Percentiles rank a stretch among this genome's conserved stretches.
Conservation (phyloP, 2,797 vertebrate species). For the Tangara arthus region DNA sequence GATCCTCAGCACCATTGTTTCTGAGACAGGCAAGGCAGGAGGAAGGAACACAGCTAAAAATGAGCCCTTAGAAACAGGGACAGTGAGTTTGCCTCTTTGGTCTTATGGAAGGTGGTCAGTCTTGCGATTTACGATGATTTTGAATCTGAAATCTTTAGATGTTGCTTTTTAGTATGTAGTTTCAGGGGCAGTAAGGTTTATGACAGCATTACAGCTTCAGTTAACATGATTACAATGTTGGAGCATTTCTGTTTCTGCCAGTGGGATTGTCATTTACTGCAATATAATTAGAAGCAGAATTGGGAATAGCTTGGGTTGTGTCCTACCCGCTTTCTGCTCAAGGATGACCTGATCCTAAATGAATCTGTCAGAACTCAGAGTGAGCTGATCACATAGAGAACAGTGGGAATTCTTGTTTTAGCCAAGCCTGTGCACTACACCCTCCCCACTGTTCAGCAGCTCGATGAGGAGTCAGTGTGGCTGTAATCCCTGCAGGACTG, state of each 20-base stretch:
- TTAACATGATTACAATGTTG: background rate
- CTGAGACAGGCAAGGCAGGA: background rate
- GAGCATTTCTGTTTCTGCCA: background rate
- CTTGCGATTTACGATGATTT: background rate
- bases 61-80: background rate
- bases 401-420: background rate
- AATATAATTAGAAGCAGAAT: background rate
- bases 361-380: background rate
- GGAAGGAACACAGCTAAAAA: background rate
- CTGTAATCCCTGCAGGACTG: background rate
- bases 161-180: background rate
- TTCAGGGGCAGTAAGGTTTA: background rate
- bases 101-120: background rate
- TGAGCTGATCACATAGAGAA: background rate
- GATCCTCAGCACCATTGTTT: background rate
- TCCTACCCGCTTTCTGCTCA: background rate
- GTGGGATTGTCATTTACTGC: background rate
- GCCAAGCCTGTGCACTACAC: background rate
- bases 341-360: background rate
- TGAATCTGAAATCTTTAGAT: background rate
- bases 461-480: background rate
- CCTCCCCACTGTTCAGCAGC: fast-evolving
- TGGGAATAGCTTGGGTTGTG: background rate
- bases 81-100: background rate
- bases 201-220: background rate